Base-by-base conservation (phyloP, 2,888 invertebrate species). In the Augochlorella aurata region DNA sequence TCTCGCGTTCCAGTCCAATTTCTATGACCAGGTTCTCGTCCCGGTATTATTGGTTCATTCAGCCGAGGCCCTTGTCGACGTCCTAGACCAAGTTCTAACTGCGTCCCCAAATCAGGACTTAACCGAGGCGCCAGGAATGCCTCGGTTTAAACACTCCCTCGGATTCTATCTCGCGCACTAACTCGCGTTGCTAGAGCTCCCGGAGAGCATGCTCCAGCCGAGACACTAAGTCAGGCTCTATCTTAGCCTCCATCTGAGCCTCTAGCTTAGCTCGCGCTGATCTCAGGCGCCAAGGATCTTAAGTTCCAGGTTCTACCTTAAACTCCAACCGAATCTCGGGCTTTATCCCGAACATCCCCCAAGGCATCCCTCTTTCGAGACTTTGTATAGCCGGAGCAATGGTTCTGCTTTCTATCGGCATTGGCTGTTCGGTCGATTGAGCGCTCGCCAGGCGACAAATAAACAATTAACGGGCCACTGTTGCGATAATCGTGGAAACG, bases 381-480 rank as follows among this genome's bases (percentile, higher is more conserved):
- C 58, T 12, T 14, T 14, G 58, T 24, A 58, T 58, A 7, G 58
- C 24, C 14, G 24, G 58, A 58, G 14, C 14, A 58, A 58, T 14
- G 5, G 24, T 24, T 14, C 58, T n/a, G 38, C 38, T 38, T 4
- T 38, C 38, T 38, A 38, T 38, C 38, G 38, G 38, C 24, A 14
- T 58, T 58, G 58, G 58, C 58, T 14, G 5, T 24, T 21, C 24
- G 58, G 66, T 66, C 63, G 63, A 63, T 44, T 63, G 29, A 63
- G 63, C 63, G 29, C 29, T 29, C 29, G 61, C 61, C 38, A 63
- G 8, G n/a, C 71, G 18, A 47, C 47, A 63, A 61, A 77, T 67
- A 47, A 65, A 74, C 50, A 45, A 74, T 74, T 63, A 38, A 52
- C 68, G 9, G 45, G 16, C 16, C 16, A 45, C 47, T 5, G 49